Evolutionary conservation across 2,797 vertebrate genomes (phyloP).

Genomic region (Gastrophryne carolinensis): DNA sequence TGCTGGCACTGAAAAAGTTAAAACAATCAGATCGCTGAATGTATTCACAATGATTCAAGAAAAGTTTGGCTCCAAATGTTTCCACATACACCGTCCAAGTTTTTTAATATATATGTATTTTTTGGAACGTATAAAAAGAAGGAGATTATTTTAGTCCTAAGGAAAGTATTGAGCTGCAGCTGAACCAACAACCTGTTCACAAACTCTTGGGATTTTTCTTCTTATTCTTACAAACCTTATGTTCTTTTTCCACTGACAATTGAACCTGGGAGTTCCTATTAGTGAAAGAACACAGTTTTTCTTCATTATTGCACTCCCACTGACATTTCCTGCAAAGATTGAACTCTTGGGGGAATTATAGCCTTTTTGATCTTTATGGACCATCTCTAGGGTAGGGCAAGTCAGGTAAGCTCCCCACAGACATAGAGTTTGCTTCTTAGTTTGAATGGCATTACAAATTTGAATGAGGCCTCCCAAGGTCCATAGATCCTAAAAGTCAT

Average conservation of each 20-base stretch:
- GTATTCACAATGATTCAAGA: conserved; percentile 43
- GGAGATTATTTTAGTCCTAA: conserved; percentile 48
- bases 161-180: conserved; percentile 46
- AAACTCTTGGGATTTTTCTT: conserved; percentile 31
- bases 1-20: conserved; percentile 5
- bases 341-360: background rate
- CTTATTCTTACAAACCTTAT: conserved; percentile 36
- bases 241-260: conserved; percentile 47
- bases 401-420: no score
- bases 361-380: no score
- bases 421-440: no score
- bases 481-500: no score
- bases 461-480: no score
- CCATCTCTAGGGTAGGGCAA: no score
- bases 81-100: conserved; percentile 41
- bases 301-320: background rate
- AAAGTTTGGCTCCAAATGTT: conserved; percentile 37
- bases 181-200: conserved; percentile 49
- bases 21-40: conserved; percentile 23
- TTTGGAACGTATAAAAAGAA: conserved; percentile 50
- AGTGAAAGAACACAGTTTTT: conserved; percentile 11
- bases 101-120: conserved; percentile 52
- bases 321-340: background rate
- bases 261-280: conserved; percentile 31
- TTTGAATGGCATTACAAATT: no score